A percentile compares a stretch with the other conserved stretches of the same genome.
These are phyloP conservation scores for Ursus arctos DNA, from an alignment of 2,113 vertebrate species.

Conservation along the genomic window DNA sequence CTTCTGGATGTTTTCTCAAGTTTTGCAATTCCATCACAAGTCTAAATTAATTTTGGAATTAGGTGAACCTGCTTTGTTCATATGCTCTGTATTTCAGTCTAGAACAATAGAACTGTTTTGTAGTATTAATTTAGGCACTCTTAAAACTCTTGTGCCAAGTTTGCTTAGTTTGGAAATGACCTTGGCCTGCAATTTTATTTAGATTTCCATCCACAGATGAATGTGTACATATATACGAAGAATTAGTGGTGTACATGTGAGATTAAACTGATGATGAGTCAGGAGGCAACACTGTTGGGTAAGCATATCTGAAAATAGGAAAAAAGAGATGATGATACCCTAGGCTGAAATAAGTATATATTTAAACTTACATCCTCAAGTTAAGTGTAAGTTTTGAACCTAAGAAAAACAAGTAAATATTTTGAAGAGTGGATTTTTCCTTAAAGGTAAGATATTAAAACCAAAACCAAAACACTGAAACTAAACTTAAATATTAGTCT, in stretches of 20 bases:
- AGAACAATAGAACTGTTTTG: constrained; percentile 31
- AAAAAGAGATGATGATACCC: neutral
- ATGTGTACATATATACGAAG: neutral
- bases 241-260: neutral
- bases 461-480: constrained; percentile 10
- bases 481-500: constrained; percentile 55
- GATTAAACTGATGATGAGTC: neutral
- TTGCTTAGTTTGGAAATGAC: constrained; percentile 34
- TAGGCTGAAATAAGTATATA: constrained; percentile 14
- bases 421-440: constrained; percentile 4
- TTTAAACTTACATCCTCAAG: neutral
- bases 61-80: neutral
- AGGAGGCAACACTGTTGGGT: neutral
- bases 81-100: constrained; percentile 7
- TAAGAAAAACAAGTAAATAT: constrained; percentile 33
- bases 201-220: constrained; percentile 3
- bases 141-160: neutral
- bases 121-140: neutral
- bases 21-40: neutral
- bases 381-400: constrained; percentile 3
- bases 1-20: neutral
- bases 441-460: neutral
- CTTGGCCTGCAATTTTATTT: constrained; percentile 15
- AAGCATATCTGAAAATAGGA: constrained; percentile 6
- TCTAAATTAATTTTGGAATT: constrained; percentile 39